Evolutionary conservation across 2,888 invertebrate genomes (phyloP), one percentile per base, ranked within the genome.

Genomic region (Phengaris alcon): DNA sequence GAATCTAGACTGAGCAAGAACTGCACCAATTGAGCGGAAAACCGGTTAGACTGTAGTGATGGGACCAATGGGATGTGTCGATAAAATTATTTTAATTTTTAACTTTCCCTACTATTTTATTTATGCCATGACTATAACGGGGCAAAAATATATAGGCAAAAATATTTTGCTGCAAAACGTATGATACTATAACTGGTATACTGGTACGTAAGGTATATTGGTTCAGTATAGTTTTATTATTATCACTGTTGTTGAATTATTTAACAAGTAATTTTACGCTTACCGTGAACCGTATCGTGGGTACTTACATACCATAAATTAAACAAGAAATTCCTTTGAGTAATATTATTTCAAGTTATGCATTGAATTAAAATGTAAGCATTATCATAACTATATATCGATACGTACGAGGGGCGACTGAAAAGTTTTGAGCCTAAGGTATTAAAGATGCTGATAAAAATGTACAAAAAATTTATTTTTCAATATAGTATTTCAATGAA

Each of bases 11-110:
- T 12, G 35, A 13, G 64, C 44, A 44, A 44, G 35, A 64, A 64
- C 64, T 64, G 64, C 35, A 64, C 64, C 64, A 44, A 64, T 64
- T 64, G 35, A 64, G 64, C 64, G 35, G 64, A 64, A 64, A 64
- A 64, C 64, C 64, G 35, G 64, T 64, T 12, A 12, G 6, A 35
- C 12, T 35, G 5, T 64, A 64, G 64, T 64, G 64, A 64, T 64
- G 64, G 35, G 55, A 52, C 9, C 8, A 48, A 48, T 48, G 7
- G 48, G 15, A 10, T 9, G 3, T 44, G 35, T 64, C 64, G 64
- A 35, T 64, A 44, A 35, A 35, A 13, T 35, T 35, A 8, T 52
- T 12, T 12, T 52, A 1, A 35, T 35, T 35, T 35, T 22, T 22
- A 22, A 35, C 35, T 35, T 35, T 35, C 35, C 48, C 48, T 22